A percentile compares a stretch with the other conserved stretches of the same genome.
phyloP scores from a whole-genome alignment of 2,888 invertebrate genomes.

The Amblyteles armatorius region DNA sequence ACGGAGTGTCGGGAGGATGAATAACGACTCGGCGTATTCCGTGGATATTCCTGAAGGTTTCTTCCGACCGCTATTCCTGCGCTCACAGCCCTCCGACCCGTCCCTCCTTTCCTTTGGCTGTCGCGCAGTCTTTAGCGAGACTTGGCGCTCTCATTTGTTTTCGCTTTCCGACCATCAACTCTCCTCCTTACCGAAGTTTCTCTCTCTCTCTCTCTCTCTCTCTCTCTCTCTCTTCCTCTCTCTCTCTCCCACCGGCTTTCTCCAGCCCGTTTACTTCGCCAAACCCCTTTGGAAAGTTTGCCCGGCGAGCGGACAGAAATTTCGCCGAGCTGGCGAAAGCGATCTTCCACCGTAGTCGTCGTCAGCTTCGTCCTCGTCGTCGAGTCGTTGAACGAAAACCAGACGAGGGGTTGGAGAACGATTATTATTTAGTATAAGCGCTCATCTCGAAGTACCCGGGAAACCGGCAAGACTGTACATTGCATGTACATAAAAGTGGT shows the following conservation, averaged over 20 bases:
- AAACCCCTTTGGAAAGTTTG: constrained; percentile 60
- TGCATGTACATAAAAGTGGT: neutral
- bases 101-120: constrained; percentile 2
- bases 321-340: constrained; percentile 47
- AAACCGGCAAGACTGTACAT: neutral
- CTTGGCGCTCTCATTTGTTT: constrained; percentile 61
- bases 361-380: constrained; percentile 5
- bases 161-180: constrained; percentile 52
- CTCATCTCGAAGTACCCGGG: constrained; percentile 14
- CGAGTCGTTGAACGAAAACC: constrained; percentile 19
- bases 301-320: constrained; percentile 24
- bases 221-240: neutral
- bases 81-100: too few species aligned
- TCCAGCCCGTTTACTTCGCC: constrained; percentile 17
- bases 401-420: constrained; percentile 30
- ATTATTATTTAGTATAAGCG: constrained; percentile 62
- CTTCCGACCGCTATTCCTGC: neutral
- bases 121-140: constrained; percentile 54
- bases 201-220: constrained; percentile 8
- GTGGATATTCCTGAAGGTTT: constrained; percentile 23
- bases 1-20: constrained; percentile 42
- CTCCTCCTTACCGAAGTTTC: constrained; percentile 26
- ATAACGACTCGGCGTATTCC: constrained; percentile 43
- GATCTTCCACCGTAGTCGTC: constrained; percentile 38
- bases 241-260: constrained; percentile 5